phyloP scores from a whole-genome alignment of 2,797 vertebrate species.

The Phyllotis vaccarum region DNA sequence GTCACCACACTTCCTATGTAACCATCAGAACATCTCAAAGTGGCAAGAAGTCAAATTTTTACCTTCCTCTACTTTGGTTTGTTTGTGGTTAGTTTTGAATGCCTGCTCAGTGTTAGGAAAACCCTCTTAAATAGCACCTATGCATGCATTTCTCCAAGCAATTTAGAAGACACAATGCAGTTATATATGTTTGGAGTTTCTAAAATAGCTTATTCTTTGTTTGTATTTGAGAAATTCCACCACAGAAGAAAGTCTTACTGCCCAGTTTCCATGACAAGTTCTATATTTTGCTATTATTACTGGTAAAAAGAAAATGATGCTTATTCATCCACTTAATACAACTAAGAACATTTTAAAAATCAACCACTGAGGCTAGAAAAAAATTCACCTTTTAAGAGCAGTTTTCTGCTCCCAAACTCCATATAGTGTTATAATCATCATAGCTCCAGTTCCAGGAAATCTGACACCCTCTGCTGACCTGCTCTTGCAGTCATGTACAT shows the following conservation, averaged over 20 bases:
- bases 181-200: constrained; percentile 21
- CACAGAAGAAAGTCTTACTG: not conserved
- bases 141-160: not conserved
- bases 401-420: not conserved
- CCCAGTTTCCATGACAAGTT: not conserved
- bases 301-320: not conserved
- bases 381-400: not conserved
- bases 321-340: not conserved
- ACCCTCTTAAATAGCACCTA: not conserved
- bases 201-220: constrained; percentile 30
- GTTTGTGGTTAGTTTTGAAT: constrained; percentile 47
- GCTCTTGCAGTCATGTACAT: not conserved
- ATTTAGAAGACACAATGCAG: constrained; percentile 7
- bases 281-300: not conserved
- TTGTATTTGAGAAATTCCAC: constrained; percentile 31
- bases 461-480: not conserved
- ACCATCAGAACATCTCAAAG: not conserved
- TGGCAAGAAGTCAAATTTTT: not conserved
- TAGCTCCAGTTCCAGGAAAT: not conserved
- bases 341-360: not conserved
- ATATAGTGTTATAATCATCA: not conserved
- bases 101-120: constrained; percentile 39
- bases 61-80: constrained; percentile 16
- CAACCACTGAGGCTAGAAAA: not conserved
- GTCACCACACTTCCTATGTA: not conserved